Base-by-base conservation (phyloP, 2,888 invertebrate species). In the Acleris sparsana region DNA sequence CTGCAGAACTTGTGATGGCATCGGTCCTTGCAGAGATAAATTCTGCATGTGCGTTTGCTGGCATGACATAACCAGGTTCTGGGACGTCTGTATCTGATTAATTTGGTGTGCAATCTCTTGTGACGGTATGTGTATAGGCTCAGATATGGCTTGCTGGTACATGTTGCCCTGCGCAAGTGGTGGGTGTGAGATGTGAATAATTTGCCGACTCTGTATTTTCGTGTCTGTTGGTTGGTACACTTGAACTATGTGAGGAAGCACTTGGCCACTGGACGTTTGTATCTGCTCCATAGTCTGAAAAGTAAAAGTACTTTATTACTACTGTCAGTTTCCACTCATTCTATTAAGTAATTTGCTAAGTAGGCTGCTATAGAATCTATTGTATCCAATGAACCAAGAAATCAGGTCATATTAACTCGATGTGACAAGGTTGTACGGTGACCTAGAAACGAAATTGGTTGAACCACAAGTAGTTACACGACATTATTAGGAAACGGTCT, bases 31-130 rank as follows among this genome's bases (percentile, higher is more conserved):
- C 62, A 82, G 63, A 0, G 79, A 59, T 18, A 85, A 73, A 55
- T 75, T 81, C 68, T 87, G 87, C 48, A 89, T 69, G 43, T 88
- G 85, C 2, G 80, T 74, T 72, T 87, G 89, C 68, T 87, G 87
- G 67, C 88, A 89, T 0, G 89, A 87, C 87, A 91, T 84, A 0
- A 90, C 83, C 33, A 89, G 85, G 67, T 86, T 87, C 70, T 87
- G 89, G 0, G 86, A 77, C 68, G 88, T 79, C 63, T 33, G 81
- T 71, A 18, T 78, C 22, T 77, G 80, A 46, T 79, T 86, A 11
- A 84, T 81, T 52, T 82, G 80, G 44, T 87, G 79, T 13, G 78
- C 73, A 7, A 49, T 84, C 80, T 5, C 85, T 75, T 0, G 86
- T 71, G 1, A 84, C 77, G 89, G 87, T 67, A 89, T 76, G 18